A percentile compares a stretch with the other conserved stretches of the same genome.
These are phyloP conservation scores for Cervus canadensis DNA, from an alignment of 2,113 vertebrate species.

Conservation along the genomic window DNA sequence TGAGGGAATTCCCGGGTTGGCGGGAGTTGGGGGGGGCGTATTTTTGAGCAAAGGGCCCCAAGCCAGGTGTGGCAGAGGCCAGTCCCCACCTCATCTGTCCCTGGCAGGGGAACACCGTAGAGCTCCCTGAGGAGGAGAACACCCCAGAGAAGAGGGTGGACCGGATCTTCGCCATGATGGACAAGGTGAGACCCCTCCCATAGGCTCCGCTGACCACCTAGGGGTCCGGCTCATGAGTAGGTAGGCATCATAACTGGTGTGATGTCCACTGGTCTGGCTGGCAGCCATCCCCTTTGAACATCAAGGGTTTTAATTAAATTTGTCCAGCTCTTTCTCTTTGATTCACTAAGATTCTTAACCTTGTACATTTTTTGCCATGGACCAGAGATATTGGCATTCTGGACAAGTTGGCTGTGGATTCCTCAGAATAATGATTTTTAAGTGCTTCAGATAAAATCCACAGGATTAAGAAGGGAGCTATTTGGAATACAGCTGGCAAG, in stretches of 20 bases:
- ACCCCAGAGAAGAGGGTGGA: conserved; percentile 97
- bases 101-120: conserved; percentile 94
- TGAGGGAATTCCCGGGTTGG: background rate
- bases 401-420: background rate
- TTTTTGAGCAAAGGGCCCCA: background rate
- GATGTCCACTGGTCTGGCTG: rapidly evolving
- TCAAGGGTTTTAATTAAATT: background rate
- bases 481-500: background rate
- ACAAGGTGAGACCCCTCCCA: conserved; percentile 86
- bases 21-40: rapidly evolving
- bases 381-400: background rate
- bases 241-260: background rate
- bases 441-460: background rate
- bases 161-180: conserved; percentile 99
- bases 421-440: background rate
- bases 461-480: background rate
- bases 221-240: too few species aligned
- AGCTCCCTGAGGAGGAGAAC: conserved; percentile 98
- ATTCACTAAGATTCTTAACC: background rate
- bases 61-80: background rate
- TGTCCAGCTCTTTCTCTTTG: background rate
- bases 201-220: background rate
- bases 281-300: background rate
- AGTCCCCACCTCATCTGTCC: rapidly evolving
- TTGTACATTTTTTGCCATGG: background rate